phyloP scores from a whole-genome alignment of 2,888 invertebrate species.

The Dastarcus helophoroides region DNA sequence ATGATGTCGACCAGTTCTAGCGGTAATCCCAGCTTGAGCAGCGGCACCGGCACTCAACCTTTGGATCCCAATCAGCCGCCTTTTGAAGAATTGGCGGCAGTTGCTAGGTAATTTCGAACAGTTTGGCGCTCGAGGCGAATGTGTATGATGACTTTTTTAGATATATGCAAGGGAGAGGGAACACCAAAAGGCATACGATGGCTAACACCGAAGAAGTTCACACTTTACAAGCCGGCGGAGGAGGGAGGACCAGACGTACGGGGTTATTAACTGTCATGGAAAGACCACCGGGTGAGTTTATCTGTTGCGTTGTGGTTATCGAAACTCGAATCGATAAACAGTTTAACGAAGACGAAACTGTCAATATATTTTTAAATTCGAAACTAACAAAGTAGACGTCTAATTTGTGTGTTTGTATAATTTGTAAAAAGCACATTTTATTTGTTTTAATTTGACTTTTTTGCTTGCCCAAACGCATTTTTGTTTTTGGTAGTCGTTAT shows the following conservation, averaged over 20 bases:
- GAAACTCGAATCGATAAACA: too few relatives aligned
- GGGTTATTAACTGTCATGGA: conserved; percentile 81
- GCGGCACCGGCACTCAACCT: conserved; percentile 38
- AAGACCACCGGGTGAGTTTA: conserved; percentile 64
- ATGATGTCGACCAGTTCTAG: conserved; percentile 40
- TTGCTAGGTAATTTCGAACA: conserved; percentile 34
- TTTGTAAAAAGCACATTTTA: conserved; percentile 9
- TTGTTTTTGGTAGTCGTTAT: conserved; percentile 24
- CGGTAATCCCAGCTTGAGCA: conserved; percentile 39
- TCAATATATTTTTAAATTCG: too few relatives aligned
- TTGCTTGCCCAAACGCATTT: conserved; percentile 24
- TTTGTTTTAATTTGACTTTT: conserved; percentile 16
- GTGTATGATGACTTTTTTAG: conserved; percentile 34
- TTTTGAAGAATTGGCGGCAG: conserved; percentile 41
- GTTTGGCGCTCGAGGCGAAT: neutral
- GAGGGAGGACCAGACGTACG: conserved; percentile 56
- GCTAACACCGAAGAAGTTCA: conserved; percentile 62
- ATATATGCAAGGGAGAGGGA: conserved; percentile 67
- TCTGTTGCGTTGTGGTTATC: too few relatives aligned
- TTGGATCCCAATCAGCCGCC: conserved; percentile 31
- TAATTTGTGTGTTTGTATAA: conserved; percentile 5
- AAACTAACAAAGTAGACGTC: too few relatives aligned
- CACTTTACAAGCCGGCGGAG: conserved; percentile 29
- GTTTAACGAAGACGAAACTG: too few relatives aligned
- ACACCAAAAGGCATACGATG: conserved; percentile 66